Evolutionary conservation across 2,888 invertebrate genomes (phyloP).

Genomic region (Clanis bilineata): DNA sequence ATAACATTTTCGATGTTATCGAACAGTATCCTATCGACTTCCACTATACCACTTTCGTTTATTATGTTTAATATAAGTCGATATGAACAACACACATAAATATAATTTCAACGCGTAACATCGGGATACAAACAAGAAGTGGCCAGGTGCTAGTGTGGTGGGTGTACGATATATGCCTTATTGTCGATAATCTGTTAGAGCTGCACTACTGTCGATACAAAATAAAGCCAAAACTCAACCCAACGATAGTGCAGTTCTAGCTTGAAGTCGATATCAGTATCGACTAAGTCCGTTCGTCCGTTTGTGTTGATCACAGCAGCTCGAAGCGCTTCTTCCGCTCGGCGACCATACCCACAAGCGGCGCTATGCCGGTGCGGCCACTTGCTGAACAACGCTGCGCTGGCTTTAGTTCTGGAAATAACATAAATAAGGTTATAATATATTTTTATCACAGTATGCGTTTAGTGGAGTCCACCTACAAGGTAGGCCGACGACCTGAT

Average conservation of each 20-base stretch:
- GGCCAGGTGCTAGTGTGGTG: slow-evolving; percentile 78
- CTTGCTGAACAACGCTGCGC: slow-evolving; percentile 65
- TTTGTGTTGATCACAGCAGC: slow-evolving; percentile 43
- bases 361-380: slow-evolving; percentile 69
- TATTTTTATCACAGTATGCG: background rate
- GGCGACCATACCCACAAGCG: slow-evolving; percentile 87
- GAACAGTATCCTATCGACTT: background rate
- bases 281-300: slow-evolving; percentile 28
- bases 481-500: too few relatives aligned
- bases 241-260: slow-evolving; percentile 4
- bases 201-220: background rate
- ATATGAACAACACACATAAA: slow-evolving; percentile 25
- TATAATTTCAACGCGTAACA: slow-evolving; percentile 24
- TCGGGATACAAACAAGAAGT: slow-evolving; percentile 49
- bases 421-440: background rate
- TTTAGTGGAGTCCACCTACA: too few relatives aligned
- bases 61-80: background rate
- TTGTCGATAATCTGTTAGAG: slow-evolving; percentile 1
- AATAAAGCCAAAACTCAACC: background rate
- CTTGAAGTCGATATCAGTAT: slow-evolving; percentile 5
- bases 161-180: slow-evolving; percentile 37
- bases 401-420: slow-evolving; percentile 63
- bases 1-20: background rate
- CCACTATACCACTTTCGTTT: background rate
- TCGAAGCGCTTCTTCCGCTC: slow-evolving; percentile 88